Conservation (phyloP, 2,113 vertebrate species). For the Salminus brasiliensis region DNA sequence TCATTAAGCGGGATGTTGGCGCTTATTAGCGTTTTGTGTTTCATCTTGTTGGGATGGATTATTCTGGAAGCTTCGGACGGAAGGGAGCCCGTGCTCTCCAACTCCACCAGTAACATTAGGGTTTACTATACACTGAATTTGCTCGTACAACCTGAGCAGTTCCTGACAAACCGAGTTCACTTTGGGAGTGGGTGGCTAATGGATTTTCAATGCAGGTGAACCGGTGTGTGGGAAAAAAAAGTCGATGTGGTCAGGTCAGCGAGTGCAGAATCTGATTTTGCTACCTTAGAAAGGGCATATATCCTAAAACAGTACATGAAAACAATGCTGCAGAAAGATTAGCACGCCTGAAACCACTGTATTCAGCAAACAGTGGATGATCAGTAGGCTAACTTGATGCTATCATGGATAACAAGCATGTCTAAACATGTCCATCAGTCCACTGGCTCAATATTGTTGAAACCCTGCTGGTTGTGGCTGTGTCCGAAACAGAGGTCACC, state of each 20-base stretch:
- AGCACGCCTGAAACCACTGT: neutral
- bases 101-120: neutral
- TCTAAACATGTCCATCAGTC: too few relatives aligned
- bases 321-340: neutral
- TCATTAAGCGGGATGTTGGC: neutral
- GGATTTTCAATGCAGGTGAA: neutral
- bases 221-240: neutral
- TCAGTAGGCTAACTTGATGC: too few relatives aligned
- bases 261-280: neutral
- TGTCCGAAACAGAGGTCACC: too few relatives aligned
- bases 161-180: neutral
- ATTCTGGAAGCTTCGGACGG: neutral
- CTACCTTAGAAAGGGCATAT: neutral
- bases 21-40: slow-evolving; percentile 1
- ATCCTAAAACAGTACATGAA: neutral
- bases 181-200: neutral
- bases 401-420: too few relatives aligned
- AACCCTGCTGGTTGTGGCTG: too few relatives aligned
- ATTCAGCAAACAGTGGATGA: neutral
- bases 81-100: neutral
- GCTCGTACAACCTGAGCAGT: neutral
- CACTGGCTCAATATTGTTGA: too few relatives aligned
- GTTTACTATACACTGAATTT: neutral
- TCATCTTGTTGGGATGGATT: slow-evolving; percentile 13
- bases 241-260: neutral